These are phyloP conservation scores for Heliothis virescens DNA, from an alignment of 1,140 invertebrate genomes.

Conservation along the genomic window DNA sequence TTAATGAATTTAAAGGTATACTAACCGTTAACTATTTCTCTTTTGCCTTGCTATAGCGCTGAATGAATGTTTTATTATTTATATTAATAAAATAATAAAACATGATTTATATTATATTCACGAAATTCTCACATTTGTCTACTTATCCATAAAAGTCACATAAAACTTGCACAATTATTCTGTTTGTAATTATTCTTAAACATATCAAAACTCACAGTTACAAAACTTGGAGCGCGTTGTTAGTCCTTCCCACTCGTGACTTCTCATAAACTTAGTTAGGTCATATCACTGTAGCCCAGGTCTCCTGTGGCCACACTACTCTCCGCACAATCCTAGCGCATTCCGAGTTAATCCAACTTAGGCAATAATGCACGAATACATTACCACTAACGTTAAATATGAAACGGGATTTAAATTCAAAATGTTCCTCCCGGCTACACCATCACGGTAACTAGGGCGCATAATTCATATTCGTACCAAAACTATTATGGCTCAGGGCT, in stretches of 20 bases:
- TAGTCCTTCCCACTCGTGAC: background rate
- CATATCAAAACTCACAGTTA: no score
- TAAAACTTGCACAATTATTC: no score
- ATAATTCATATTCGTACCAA: constrained; percentile 20
- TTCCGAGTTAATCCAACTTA: constrained; percentile 27
- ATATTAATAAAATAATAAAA: no score
- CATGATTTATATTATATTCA: no score
- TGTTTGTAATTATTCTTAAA: no score
- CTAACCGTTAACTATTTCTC: no score
- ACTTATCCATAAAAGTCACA: no score
- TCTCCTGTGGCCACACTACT: background rate
- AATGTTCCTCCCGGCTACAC: constrained; percentile 16
- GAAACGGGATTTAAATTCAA: constrained; percentile 23
- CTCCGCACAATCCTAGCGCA: background rate
- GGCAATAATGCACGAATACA: constrained; percentile 18
- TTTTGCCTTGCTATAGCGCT: no score
- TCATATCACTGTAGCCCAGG: background rate
- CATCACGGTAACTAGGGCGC: constrained; percentile 6
- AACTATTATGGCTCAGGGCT: constrained; percentile 12
- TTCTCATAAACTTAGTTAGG: background rate
- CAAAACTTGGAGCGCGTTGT: background rate
- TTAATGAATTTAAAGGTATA: no score
- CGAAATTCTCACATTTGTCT: no score
- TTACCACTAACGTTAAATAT: constrained; percentile 18
- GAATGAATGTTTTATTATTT: no score